Conservation (phyloP, 2,797 vertebrate species). For the Sphaeramia orbicularis region DNA sequence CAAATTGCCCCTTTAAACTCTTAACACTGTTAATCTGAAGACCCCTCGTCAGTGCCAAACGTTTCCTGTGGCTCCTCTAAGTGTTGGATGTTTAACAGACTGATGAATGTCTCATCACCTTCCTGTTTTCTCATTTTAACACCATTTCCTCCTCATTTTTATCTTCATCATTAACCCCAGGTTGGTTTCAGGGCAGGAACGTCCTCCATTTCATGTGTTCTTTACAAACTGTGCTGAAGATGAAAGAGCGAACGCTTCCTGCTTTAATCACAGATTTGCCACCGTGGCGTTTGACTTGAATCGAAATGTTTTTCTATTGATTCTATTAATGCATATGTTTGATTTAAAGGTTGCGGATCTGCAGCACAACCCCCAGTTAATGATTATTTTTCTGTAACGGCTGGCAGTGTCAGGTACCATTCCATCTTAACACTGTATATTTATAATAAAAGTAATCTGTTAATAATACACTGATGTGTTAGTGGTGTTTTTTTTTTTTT, state of each 20-base stretch:
- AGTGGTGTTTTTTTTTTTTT: too few relatives aligned
- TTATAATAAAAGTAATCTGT: conserved; percentile 85
- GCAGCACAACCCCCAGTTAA: conserved; percentile 42
- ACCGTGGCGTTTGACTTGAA: background rate
- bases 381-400: conserved; percentile 31
- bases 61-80: conserved; percentile 57
- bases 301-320: background rate
- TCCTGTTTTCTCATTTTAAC: conserved; percentile 26
- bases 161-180: background rate
- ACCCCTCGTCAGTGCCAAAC: conserved; percentile 6
- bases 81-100: conserved; percentile 44
- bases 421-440: conserved; percentile 88
- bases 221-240: conserved; percentile 9
- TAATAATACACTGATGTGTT: conserved; percentile 39
- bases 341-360: conserved; percentile 25
- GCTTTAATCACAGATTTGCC: background rate
- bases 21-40: too few relatives aligned
- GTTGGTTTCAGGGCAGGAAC: conserved; percentile 1
- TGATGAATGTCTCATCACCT: conserved; percentile 55
- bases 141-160: background rate
- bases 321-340: conserved; percentile 3
- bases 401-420: conserved; percentile 79
- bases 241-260: background rate
- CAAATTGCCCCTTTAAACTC: too few relatives aligned
- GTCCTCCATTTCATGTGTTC: background rate